Conservation (phyloP, 2,888 invertebrate species). For the Carpatolechia fugitivella region DNA sequence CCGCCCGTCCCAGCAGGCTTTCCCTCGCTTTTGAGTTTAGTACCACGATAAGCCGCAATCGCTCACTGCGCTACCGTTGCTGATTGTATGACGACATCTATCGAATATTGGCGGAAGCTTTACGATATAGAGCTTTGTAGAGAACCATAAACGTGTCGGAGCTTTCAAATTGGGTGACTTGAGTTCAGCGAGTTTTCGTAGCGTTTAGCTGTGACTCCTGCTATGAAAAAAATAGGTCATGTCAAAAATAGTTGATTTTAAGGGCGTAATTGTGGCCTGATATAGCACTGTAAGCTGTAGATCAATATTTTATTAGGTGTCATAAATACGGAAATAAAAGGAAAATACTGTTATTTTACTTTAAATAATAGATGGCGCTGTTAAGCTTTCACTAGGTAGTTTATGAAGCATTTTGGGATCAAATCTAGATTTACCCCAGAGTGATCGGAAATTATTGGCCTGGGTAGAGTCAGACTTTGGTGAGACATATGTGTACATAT, state of each 20-base stretch:
- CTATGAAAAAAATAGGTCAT: too few species aligned
- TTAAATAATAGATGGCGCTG: background rate
- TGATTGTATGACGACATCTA: slow-evolving; percentile 56
- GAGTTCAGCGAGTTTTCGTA: background rate
- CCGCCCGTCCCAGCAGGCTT: slow-evolving; percentile 38
- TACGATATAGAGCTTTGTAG: slow-evolving; percentile 4
- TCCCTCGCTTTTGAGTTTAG: slow-evolving; percentile 40
- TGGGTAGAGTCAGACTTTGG: too few species aligned
- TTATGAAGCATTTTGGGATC: too few species aligned
- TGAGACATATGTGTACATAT: too few species aligned
- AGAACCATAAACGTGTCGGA: slow-evolving; percentile 4
- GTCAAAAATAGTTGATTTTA: too few species aligned
- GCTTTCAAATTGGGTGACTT: background rate
- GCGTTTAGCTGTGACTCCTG: background rate
- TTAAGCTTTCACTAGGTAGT: too few species aligned
- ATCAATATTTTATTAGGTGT: too few species aligned
- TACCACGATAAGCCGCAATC: slow-evolving; percentile 33
- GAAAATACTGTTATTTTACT: background rate
- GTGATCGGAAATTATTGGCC: too few species aligned
- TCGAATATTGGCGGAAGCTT: slow-evolving; percentile 19
- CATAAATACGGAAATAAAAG: too few species aligned
- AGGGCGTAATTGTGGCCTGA: too few species aligned
- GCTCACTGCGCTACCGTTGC: slow-evolving; percentile 30
- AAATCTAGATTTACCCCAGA: too few species aligned
- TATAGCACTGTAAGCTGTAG: too few species aligned